Conservation (phyloP, 2,113 vertebrate genomes). For the Merops nubicus region DNA sequence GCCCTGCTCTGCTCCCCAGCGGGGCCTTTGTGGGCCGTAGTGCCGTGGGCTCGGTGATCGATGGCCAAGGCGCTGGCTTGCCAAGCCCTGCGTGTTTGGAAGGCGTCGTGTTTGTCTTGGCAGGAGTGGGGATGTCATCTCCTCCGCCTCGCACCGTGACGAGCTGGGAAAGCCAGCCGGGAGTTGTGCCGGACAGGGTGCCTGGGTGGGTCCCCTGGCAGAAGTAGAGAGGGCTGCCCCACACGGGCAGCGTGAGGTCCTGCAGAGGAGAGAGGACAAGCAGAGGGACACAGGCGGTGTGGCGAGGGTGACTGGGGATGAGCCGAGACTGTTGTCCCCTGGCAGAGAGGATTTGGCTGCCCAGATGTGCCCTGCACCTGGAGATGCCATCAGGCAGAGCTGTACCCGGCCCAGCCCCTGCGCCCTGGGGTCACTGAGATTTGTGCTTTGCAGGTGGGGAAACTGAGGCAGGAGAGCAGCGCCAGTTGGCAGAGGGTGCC, state of each 20-base stretch:
- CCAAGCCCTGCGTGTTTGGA: slow-evolving; percentile 59
- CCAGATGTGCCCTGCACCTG: neutral
- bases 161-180: slow-evolving; percentile 30
- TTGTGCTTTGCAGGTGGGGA: neutral
- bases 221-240: neutral
- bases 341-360: neutral
- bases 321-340: neutral
- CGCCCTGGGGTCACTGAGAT: rapidly evolving
- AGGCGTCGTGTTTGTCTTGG: slow-evolving; percentile 60
- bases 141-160: neutral
- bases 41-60: neutral
- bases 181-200: neutral
- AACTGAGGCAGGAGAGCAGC: neutral
- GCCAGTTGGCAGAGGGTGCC: neutral
- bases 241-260: neutral
- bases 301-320: rapidly evolving
- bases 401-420: neutral
- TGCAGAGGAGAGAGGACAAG: rapidly evolving
- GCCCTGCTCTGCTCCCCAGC: neutral
- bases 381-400: neutral
- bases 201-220: neutral
- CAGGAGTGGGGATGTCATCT: slow-evolving; percentile 52
- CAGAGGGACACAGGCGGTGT: neutral
- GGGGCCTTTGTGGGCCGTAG: neutral
- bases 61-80: slow-evolving; percentile 22